A percentile compares a stretch with the other conserved stretches of the same genome.
phyloP scores from a whole-genome alignment of 2,797 vertebrate genomes.

The Telmatherina bonti region DNA sequence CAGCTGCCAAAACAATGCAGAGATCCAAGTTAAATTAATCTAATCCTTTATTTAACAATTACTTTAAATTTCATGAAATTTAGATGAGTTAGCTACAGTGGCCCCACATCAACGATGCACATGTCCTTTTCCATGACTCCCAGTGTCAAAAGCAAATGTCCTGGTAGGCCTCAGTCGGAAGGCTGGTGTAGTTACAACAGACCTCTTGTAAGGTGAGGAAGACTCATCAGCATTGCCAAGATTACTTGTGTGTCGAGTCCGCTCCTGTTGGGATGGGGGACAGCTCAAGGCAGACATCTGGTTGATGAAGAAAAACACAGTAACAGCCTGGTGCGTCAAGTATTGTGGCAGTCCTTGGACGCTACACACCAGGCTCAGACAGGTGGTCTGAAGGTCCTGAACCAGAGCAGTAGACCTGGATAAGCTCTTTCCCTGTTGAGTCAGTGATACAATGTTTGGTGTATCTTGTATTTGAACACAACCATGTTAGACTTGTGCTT shows the following conservation, averaged over 20 bases:
- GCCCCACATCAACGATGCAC: not conserved
- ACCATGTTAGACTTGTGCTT: too few species aligned
- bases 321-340: constrained; percentile 84
- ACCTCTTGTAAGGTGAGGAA: constrained; percentile 81
- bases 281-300: constrained; percentile 81
- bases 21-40: too few species aligned
- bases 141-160: not conserved
- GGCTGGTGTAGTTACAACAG: not conserved
- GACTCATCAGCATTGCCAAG: constrained; percentile 77
- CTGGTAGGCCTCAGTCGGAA: not conserved
- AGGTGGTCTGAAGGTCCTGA: constrained; percentile 83
- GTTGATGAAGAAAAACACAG: constrained; percentile 76
- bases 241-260: constrained; percentile 50
- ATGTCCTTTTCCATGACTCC: constrained; percentile 20
- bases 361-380: constrained; percentile 74
- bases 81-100: not conserved
- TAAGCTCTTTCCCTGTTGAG: constrained; percentile 35
- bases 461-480: too few species aligned
- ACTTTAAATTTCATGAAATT: not conserved
- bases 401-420: constrained; percentile 26
- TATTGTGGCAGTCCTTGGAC: constrained; percentile 85
- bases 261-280: constrained; percentile 70
- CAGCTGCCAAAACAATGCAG: too few species aligned
- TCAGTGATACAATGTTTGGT: not conserved
- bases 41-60: not conserved